Base-by-base conservation (phyloP, 2,888 invertebrate species). In the Troides helena region DNA sequence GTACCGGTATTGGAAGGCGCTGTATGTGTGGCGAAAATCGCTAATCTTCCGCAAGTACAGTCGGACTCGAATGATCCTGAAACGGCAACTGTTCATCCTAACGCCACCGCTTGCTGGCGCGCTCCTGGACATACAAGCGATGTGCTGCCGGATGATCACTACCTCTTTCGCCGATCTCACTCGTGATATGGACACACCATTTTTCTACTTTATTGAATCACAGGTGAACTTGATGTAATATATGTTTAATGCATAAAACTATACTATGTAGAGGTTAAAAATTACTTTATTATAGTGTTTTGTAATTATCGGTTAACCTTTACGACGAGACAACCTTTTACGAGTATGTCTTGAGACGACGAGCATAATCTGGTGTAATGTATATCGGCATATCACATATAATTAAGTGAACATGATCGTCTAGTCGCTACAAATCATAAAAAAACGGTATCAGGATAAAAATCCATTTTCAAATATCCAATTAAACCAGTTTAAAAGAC, bases 1-100 rank as follows among this genome's bases (percentile, higher is more conserved):
- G 43, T 96, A 95, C 79, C 94, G 95, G 18, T 92, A 94, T 72
- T 96, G 96, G 96, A 96, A 98, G 86, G 95, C 96, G 0, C 97
- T 97, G 83, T 95, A 95, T 78, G 94, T 96, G 0, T 97, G 97
- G 97, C 93, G 94, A 70, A 96, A 96, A 83, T 95, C 95, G 21
- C 94, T 98, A 43, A 87, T 94, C 57, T 95, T 94, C 79, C 94
- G 94, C 71, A 98, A 97, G 84, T 94, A 94, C 67, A 90, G 88
- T 50, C 87, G 89, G 25, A 94, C 95, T 1, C 92, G 94, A 72
- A 90, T 89, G 69, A 89, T 89, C 73, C 84, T 98, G 25, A 93
- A 94, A 23, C 94, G 95, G 58, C 95, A 95, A 81, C 90, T 97
- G 1, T 97, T 97, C 78, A 94, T 96, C 72, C 94, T 95, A 12